Base-by-base conservation (phyloP, 2,797 vertebrate genomes). In the Falco columbarius region DNA sequence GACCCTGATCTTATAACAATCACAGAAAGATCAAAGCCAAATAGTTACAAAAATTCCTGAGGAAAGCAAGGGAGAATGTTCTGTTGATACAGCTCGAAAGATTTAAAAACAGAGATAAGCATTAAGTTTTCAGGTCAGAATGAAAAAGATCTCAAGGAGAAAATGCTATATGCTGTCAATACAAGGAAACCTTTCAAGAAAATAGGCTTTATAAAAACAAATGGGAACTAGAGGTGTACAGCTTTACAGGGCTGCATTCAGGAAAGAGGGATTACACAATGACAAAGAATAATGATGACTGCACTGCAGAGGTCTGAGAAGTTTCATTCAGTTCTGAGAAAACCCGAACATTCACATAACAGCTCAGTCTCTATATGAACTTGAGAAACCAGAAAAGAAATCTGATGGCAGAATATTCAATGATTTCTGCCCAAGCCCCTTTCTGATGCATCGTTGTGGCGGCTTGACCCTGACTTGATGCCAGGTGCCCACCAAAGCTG, bases 201-300 rank as follows among this genome's bases (percentile, higher is more conserved):
- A 95, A 84, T 47, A 75, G 49, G 5, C 26, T 95, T 96, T 86
- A 74, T 49, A 54, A 89, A 97, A 97, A 85, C 66, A 93, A 90
- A 76, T 74, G 66, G 16, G 59, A 79, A 27, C 47, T n/a, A 81
- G 73, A 75, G 54, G 68, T 81, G 82, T 88, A 91, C 4, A 81
- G 18, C 26, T 91, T 95, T 93, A 66, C 51, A 71, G 63, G 51
- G 38, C 21, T 90, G 7, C 9, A 61, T 93, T 89, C 90, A 94
- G 58, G 46, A 89, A 83, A 95, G 87, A 93, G n/a, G 73, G 70
- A 96, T 89, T 91, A 93, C 51, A 76, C 79, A 86, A 29, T 32
- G 74, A 42, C 47, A 91, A 76, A 58, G 73, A 93, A 30, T 71
- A 92, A 62, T 0, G 22, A 70, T 85, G 75, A 54, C 55, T 86